Conservation (phyloP, 2,797 vertebrate species). For the Pachyuromys duprasi region DNA sequence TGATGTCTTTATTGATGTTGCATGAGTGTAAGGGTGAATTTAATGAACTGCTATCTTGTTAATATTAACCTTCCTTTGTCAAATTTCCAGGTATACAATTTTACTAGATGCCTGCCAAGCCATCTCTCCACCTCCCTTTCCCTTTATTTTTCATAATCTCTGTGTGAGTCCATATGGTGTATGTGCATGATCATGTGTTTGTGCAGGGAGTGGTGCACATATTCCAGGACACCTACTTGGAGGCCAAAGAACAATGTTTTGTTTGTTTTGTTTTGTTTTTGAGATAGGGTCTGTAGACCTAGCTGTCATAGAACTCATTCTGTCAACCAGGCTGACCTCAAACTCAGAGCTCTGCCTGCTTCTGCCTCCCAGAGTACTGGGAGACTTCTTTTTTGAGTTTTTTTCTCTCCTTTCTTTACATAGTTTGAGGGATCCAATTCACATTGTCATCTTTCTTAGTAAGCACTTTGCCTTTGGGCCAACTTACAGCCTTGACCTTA, state of each 20-base stretch:
- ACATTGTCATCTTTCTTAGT: neutral
- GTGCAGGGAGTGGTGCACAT: neutral
- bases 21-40: neutral
- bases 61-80: neutral
- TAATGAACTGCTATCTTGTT: slow-evolving; percentile 6
- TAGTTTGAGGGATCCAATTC: neutral
- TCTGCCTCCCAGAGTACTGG: neutral
- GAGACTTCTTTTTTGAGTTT: no score
- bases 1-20: neutral
- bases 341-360: neutral
- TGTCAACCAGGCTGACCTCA: neutral
- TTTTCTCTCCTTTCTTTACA: neutral
- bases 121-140: neutral
- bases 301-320: no score
- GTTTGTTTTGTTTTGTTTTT: neutral
- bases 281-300: neutral
- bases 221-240: neutral
- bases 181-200: neutral
- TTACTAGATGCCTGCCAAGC: neutral
- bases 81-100: neutral
- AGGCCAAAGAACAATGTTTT: neutral
- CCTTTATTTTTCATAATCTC: neutral
- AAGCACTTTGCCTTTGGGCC: neutral
- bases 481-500: neutral
- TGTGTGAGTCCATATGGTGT: neutral